A percentile compares a stretch with the other conserved stretches of the same genome.
Conservation (phyloP, 2,113 vertebrate species). For the Sciurus niger region DNA sequence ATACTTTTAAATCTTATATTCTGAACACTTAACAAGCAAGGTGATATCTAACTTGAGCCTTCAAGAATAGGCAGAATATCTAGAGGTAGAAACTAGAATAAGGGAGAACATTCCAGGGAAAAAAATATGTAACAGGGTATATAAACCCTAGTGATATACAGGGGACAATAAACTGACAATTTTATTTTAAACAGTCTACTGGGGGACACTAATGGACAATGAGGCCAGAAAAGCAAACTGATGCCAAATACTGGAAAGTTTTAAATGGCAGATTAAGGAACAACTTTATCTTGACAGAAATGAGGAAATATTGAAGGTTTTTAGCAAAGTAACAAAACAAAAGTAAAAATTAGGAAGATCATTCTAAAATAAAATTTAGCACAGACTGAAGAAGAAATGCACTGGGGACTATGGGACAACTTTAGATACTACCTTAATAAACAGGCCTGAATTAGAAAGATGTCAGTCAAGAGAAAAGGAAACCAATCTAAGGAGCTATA, state of each 20-base stretch:
- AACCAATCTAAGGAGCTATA: slow-evolving; percentile 30
- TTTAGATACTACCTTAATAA: background rate
- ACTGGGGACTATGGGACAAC: slow-evolving; percentile 3
- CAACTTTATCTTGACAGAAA: slow-evolving; percentile 62
- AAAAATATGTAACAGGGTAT: background rate
- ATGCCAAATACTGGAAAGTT: slow-evolving; percentile 51
- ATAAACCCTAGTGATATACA: slow-evolving; percentile 24
- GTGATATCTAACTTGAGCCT: slow-evolving; percentile 37
- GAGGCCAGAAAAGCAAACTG: slow-evolving; percentile 45
- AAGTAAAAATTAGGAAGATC: slow-evolving; percentile 27
- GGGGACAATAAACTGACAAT: slow-evolving; percentile 48
- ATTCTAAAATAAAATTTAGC: slow-evolving; percentile 53
- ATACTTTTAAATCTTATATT: slow-evolving; percentile 55
- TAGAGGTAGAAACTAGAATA: background rate
- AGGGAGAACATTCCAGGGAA: slow-evolving; percentile 41
- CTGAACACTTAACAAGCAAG: slow-evolving; percentile 50
- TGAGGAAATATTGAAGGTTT: slow-evolving; percentile 32
- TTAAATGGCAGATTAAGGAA: slow-evolving; percentile 42
- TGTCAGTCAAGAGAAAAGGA: background rate
- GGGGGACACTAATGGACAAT: background rate
- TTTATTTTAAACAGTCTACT: slow-evolving; percentile 45
- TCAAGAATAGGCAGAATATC: slow-evolving; percentile 45
- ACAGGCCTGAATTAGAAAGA: slow-evolving; percentile 44
- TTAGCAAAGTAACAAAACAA: slow-evolving; percentile 47
- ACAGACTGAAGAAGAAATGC: slow-evolving; percentile 31